These are phyloP conservation scores for Urocynchramus pylzowi DNA, from an alignment of 2,113 vertebrate species.

Conservation along the genomic window DNA sequence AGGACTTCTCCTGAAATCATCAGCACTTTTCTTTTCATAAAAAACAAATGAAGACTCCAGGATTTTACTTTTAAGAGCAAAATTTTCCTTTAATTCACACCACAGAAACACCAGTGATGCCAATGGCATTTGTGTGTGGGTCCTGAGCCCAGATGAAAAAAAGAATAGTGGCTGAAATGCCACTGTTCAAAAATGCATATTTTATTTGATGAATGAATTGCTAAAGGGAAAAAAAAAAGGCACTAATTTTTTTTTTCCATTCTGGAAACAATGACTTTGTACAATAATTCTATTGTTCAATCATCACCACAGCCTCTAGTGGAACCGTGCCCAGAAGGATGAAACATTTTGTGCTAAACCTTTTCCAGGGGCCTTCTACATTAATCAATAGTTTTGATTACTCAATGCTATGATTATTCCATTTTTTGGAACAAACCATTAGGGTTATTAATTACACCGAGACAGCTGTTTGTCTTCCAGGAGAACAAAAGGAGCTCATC, in stretches of 20 bases:
- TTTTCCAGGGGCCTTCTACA: neutral
- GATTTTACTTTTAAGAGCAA: neutral
- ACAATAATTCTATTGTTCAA: conserved; percentile 4
- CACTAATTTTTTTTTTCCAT: neutral
- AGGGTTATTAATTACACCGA: conserved; percentile 48
- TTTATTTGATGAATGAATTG: conserved; percentile 25
- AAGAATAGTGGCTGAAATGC: neutral
- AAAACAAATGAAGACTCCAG: neutral
- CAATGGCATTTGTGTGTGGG: neutral
- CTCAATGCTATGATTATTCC: conserved; percentile 39
- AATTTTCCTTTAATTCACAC: neutral
- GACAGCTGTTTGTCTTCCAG: conserved; percentile 45
- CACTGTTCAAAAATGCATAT: neutral
- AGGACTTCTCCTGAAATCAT: neutral
- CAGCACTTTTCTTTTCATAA: neutral
- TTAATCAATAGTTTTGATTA: conserved; percentile 57
- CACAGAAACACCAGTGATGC: neutral
- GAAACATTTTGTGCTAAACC: conserved; percentile 3
- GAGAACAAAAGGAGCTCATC: neutral
- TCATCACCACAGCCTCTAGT: neutral
- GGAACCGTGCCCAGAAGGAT: conserved; percentile 29
- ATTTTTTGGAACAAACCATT: conserved; percentile 8
- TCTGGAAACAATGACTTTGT: conserved; percentile 21
- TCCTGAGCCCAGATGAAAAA: neutral
- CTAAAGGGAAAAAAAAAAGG: neutral